These are phyloP conservation scores for Poliocrania exsul DNA, from an alignment of 2,797 vertebrate genomes.

Conservation along the genomic window DNA sequence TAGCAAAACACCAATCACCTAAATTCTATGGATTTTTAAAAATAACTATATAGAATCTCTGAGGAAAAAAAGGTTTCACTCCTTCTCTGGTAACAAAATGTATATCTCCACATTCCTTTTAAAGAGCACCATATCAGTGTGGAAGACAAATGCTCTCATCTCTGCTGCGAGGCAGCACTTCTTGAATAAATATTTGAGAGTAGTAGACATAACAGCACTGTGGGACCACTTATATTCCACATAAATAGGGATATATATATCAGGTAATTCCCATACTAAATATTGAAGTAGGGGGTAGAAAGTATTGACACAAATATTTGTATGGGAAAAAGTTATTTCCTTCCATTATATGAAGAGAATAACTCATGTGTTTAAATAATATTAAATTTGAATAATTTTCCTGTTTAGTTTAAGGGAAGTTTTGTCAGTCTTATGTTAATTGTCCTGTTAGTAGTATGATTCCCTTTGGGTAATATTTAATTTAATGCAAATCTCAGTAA, in stretches of 20 bases:
- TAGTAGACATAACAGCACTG: background rate
- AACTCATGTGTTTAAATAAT: background rate
- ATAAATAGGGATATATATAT: background rate
- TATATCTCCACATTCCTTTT: background rate
- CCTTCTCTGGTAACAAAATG: background rate
- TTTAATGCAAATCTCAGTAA: background rate
- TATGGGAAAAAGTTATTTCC: background rate
- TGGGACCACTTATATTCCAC: background rate
- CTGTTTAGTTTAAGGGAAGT: background rate
- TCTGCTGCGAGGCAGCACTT: background rate
- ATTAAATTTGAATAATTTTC: background rate
- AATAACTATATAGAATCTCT: background rate
- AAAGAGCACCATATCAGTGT: background rate
- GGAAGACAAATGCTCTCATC: background rate
- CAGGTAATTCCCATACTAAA: background rate
- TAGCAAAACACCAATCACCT: background rate
- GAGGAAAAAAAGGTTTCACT: background rate
- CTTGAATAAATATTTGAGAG: background rate
- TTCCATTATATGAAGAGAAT: background rate
- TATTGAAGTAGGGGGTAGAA: background rate
- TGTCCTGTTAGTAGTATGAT: background rate
- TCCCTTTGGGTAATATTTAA: background rate
- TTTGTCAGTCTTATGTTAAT: background rate
- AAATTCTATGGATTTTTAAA: background rate
- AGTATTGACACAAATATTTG: background rate